Conservation (phyloP, 1,140 invertebrate species). For the Hycleus phaleratus region DNA sequence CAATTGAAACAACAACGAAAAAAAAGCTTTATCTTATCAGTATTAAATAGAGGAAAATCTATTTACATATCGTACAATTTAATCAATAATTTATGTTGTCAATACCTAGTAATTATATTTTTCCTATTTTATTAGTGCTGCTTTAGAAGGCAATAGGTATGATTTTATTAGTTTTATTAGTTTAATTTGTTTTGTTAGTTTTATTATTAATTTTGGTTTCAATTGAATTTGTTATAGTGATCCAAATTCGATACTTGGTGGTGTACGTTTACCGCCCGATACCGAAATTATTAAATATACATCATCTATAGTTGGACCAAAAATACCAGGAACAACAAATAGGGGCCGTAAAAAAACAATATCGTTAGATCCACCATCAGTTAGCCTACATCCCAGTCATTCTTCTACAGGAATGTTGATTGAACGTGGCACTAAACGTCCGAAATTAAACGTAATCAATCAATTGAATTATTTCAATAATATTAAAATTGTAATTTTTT, state of each 20-base stretch:
- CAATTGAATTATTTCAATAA: neutral
- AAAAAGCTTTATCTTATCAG: conserved; percentile 11
- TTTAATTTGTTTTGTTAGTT: neutral
- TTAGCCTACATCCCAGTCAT: conserved; percentile 51
- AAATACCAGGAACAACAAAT: conserved; percentile 72
- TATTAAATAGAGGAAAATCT: conserved; percentile 3
- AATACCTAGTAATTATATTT: neutral
- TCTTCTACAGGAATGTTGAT: conserved; percentile 40
- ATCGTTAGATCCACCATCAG: conserved; percentile 70
- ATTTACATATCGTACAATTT: conserved; percentile 2
- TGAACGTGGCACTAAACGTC: conserved; percentile 48
- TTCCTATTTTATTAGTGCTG: conserved; percentile 43
- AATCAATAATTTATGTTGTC: too few species aligned
- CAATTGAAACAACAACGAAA: too few species aligned
- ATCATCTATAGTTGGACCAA: conserved; percentile 73
- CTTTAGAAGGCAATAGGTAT: conserved; percentile 53
- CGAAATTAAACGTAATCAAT: conserved; percentile 32
- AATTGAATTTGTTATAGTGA: conserved; percentile 48
- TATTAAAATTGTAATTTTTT: neutral
- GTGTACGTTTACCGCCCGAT: conserved; percentile 74
- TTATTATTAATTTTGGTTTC: neutral
- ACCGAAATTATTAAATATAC: conserved; percentile 86
- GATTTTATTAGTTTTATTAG: conserved; percentile 11
- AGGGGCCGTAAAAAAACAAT: conserved; percentile 79
- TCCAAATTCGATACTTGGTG: conserved; percentile 68